Evolutionary conservation across 1,140 invertebrate species (phyloP), one percentile per base, ranked within the genome.

Genomic region (Uloborus diversus): DNA sequence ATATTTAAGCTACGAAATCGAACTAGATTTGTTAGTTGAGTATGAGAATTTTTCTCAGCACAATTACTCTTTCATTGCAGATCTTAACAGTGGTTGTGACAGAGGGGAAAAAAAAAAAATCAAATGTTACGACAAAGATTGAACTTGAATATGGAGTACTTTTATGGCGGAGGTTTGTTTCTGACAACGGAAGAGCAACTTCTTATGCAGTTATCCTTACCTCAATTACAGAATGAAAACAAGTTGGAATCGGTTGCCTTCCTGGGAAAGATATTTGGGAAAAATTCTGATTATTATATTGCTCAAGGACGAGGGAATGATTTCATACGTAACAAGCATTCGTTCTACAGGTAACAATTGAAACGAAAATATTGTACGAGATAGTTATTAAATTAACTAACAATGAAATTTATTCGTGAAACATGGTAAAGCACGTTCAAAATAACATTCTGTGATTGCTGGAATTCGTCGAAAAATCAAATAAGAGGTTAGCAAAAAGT

Each of bases 101-200:
- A n/a, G n/a, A n/a, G n/a, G n/a, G n/a, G n/a, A 42, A 42, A 9
- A 42, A 2, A 42, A 42, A 42, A 2, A 0, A 1, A 42, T 13
- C 9, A 42, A 42, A 75, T 75, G 71, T 47, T 75, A 13, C 49
- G 35, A 51, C 28, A 51, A 51, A 75, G 28, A n/a, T 27, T 75
- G 28, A 75, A 75, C 30, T 75, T 75, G 28, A 75, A 75, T 14
- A 75, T 75, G 71, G 71, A 75, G 14, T 25, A 64, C 13, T 75
- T 64, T 25, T 53, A 27, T 37, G 33, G 42, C 5, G 28, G 17
- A 0, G 71, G 71, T 17, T n/a, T 23, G 5, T 64, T 75, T 17
- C 27, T 75, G 13, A 53, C 27, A 3, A 37, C 17, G 7, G 71
- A 75, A 51, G 70, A 75, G 25, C 71, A 75, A 35, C 42, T 32